Base-by-base conservation (phyloP, 35 echinoderm and acorn worm genomes). In the Ophiothrix spiculata region DNA sequence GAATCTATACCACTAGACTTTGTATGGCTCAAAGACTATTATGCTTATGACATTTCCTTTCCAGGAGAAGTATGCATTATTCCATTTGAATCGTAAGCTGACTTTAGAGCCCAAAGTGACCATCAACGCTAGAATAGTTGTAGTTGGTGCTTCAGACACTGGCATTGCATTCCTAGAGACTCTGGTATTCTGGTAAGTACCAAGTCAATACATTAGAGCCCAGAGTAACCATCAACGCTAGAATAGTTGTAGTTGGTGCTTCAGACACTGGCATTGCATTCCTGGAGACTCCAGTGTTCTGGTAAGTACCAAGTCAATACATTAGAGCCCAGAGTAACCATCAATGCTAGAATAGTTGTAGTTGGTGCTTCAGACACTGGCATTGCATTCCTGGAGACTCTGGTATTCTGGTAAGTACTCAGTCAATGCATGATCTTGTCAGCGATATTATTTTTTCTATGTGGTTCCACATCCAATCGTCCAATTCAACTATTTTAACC, bases 71-170 rank as follows among this genome's bases (percentile, higher is more conserved):
- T 99, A 94, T 91, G 82, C 91, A 0, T 87, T 99, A 79, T 91
- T 89, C 89, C 96, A 99, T 74, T 87, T 99, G 87, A 99, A 99
- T 49, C 86, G 96, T 17, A 99, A 99, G 73, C 45, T 99, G 77
- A 99, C 92, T 77, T 84, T 99, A 40, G 96, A 99, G 56, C 96
- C 96, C 17, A 99, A 98, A 75, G 96, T 99, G 40, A 99, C 96
- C 35, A 91, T 99, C 35, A 99, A 99, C 77, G 88, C 96, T 46
- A 85, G 96, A 49, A 91, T 99, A 64, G 96, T 99, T 21, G 92
- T 99, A 32, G 89, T 99, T 31, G 96, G 96, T 21, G 91, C 96
- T 16, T 99, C 96, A 45, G 96, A 99, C 73, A 90, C 91, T 13
- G 87, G 89, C 31, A 82, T 99, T 6, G 93, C 96, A 76, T 99